Percentiles rank a stretch among this genome's conserved stretches.
Evolutionary conservation across 2,888 invertebrate species (phyloP).

Genomic region (Callimorpha dominula): DNA sequence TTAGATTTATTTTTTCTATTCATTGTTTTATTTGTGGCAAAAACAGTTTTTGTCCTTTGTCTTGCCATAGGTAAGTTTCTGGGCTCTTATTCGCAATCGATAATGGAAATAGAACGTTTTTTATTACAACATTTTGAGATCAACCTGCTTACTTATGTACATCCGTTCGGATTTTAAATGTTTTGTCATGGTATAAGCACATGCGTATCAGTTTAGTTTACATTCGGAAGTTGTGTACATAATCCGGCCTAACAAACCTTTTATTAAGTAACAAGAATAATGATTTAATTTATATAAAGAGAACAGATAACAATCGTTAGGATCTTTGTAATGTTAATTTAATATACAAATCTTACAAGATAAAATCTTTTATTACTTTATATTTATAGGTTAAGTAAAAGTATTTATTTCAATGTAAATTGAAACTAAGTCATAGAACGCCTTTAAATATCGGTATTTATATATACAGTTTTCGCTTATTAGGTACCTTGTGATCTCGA

Average conservation of each 20-base stretch:
- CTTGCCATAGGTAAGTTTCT: too few species aligned
- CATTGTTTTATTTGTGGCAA: neutral
- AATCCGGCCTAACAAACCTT: neutral
- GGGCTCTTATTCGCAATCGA: too few species aligned
- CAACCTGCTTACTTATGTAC: neutral
- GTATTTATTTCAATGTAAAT: too few species aligned
- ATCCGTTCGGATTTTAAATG: neutral
- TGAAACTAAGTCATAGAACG: too few species aligned
- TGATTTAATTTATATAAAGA: constrained; percentile 12
- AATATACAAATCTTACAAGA: constrained; percentile 7
- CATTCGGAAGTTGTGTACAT: constrained; percentile 3
- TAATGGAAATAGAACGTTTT: too few species aligned
- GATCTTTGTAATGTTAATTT: constrained; percentile 6
- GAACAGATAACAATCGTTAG: constrained; percentile 4
- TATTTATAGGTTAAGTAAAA: constrained; percentile 25
- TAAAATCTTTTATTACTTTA: constrained; percentile 3
- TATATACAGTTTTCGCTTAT: too few species aligned
- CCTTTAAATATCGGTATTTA: too few species aligned
- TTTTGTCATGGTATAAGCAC: neutral
- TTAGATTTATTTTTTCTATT: too few species aligned
- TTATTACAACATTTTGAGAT: neutral
- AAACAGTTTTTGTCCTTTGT: neutral
- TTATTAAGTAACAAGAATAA: constrained; percentile 1
- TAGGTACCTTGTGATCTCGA: too few species aligned
- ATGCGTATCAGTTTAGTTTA: neutral